These are phyloP conservation scores for Montipora sp. DNA, from an alignment of 64 coral and sea anemone genomes.

Conservation along the genomic window DNA sequence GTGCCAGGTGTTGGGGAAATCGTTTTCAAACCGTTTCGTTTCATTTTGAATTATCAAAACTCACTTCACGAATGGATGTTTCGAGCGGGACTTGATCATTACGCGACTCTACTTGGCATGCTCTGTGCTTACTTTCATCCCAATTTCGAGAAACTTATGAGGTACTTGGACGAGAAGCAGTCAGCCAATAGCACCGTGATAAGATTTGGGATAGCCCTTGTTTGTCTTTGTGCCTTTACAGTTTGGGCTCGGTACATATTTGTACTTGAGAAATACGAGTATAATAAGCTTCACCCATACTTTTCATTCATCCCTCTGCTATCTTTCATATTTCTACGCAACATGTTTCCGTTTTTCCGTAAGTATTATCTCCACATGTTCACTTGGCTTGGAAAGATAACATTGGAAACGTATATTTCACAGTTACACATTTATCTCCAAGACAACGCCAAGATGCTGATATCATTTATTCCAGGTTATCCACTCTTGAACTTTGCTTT, in stretches of 20 bases:
- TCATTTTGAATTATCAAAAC: slow-evolving; percentile 69
- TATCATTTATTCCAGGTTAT: slow-evolving; percentile 77
- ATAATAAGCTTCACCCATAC: slow-evolving; percentile 81
- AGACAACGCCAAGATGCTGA: slow-evolving; percentile 75
- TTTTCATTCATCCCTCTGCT: slow-evolving; percentile 80
- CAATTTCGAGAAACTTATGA: slow-evolving; percentile 69
- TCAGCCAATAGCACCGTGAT: slow-evolving; percentile 33
- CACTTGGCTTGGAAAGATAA: slow-evolving; percentile 89
- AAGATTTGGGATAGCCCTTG: slow-evolving; percentile 49
- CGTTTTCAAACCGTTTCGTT: slow-evolving; percentile 73
- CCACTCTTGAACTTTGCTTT: slow-evolving; percentile 85
- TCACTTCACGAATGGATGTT: slow-evolving; percentile 98
- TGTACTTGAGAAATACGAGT: slow-evolving; percentile 77
- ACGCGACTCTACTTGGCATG: slow-evolving; percentile 84
- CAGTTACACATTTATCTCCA: slow-evolving; percentile 90
- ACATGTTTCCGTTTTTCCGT: slow-evolving; percentile 74
- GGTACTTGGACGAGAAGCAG: slow-evolving; percentile 51
- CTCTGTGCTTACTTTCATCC: slow-evolving; percentile 83
- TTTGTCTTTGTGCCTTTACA: slow-evolving; percentile 35
- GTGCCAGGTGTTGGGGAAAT: slow-evolving; percentile 74
- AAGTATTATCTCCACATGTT: slow-evolving; percentile 66
- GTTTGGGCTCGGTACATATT: slow-evolving; percentile 79
- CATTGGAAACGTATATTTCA: slow-evolving; percentile 88
- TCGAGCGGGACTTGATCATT: slow-evolving; percentile 90
- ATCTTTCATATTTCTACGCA: slow-evolving; percentile 82